Base-by-base conservation (phyloP, 92 coral and sea anemone genomes). In the Zoanthus sociatus region DNA sequence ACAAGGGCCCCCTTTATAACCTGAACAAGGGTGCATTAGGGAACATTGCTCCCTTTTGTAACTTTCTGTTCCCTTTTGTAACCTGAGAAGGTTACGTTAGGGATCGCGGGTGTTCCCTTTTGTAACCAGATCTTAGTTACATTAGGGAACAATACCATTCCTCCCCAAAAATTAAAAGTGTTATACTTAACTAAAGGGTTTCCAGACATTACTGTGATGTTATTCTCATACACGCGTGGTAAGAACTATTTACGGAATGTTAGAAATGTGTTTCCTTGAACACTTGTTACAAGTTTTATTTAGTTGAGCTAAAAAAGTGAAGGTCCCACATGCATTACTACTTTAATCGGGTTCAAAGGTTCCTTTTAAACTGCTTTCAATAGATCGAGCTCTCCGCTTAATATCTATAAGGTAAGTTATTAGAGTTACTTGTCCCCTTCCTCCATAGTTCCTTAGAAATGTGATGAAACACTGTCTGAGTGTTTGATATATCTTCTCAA, bases 301-400 rank as follows among this genome's bases (percentile, higher is more conserved):
- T 26, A 26, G 26, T 26, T 26, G 26, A 26, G 26, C 26, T 26
- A 26, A 26, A 26, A 26, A 26, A 26, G 26, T 26, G 26, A 26
- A 26, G 70, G 70, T 63, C 70, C 70, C 70, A 63, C 70, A 63
- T 63, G 70, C 70, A 18, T 63, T 63, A 63, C 70, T 63, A 17
- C 70, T 63, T 63, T 63, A 63, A 16, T 18, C 70, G 70, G 70
- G 2, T 63, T 63, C 18, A 63, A 63, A 63, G 70, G 30, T 3
- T 16, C 21, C 70, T 18, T 63, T 63, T 63, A 63, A 14, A 63
- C 18, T 63, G 26, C 70, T 63, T 14, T 14, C 4, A 63, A 63
- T 63, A 63, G 30, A 18, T 37, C 42, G 42, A 37, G 9, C 30
- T 18, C 70, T 16, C 20, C 30, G 20, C 70, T 63, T 16, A n/a